These are phyloP conservation scores for Beroe forskalii DNA, from an alignment of 37 sponge, comb jelly and placozoan species.

Conservation along the genomic window DNA sequence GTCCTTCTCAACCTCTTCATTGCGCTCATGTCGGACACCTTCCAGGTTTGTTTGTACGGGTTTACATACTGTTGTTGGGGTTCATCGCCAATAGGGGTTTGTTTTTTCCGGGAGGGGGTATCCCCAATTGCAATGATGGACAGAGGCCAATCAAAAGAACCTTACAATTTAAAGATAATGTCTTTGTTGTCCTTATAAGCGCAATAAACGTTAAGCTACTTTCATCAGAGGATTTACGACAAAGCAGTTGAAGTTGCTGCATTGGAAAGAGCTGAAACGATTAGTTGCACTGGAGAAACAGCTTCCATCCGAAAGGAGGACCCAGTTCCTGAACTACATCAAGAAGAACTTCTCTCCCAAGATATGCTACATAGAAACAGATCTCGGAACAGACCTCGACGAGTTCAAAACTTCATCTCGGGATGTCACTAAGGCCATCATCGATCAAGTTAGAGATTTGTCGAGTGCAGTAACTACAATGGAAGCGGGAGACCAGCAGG, in stretches of 20 bases:
- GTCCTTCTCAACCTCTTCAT: slow-evolving; percentile 49
- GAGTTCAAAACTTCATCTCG: background rate
- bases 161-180: too few relatives aligned
- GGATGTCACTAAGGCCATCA: background rate
- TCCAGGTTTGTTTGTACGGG: background rate
- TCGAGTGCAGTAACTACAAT: background rate
- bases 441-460: background rate
- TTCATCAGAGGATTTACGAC: slow-evolving; percentile 13
- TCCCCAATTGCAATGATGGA: too few relatives aligned
- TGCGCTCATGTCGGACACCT: slow-evolving; percentile 30
- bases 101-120: too few relatives aligned
- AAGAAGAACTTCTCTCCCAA: slow-evolving; percentile 39
- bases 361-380: slow-evolving; percentile 12
- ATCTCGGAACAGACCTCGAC: background rate
- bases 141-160: too few relatives aligned
- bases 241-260: slow-evolving; percentile 54
- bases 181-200: too few relatives aligned
- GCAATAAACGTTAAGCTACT: too few relatives aligned
- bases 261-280: slow-evolving; percentile 37
- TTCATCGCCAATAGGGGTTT: too few relatives aligned
- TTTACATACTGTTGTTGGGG: background rate
- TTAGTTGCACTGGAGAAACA: slow-evolving; percentile 7
- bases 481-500: background rate
- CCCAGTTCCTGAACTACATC: slow-evolving; percentile 2
- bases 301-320: background rate